A percentile compares a stretch with the other conserved stretches of the same genome.
These are phyloP conservation scores for Frieseomelitta varia DNA, from an alignment of 1,140 invertebrate species.

Conservation along the genomic window DNA sequence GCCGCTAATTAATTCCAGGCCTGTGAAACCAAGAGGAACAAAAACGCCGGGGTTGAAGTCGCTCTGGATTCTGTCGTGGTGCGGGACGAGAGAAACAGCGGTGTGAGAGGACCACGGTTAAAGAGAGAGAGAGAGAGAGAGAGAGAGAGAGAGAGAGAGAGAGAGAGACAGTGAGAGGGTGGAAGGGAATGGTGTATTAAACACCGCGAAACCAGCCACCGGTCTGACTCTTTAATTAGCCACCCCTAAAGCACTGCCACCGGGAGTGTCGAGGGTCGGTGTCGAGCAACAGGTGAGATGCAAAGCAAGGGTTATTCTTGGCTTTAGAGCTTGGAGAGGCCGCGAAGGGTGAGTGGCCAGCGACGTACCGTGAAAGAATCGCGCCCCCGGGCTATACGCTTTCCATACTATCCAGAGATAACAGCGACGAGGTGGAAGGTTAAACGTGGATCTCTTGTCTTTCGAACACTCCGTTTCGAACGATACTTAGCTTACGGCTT, in stretches of 20 bases:
- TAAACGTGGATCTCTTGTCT: neutral
- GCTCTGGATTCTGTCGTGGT: constrained; percentile 40
- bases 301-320: constrained; percentile 81
- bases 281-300: constrained; percentile 81
- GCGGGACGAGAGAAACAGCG: neutral
- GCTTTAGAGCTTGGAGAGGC: constrained; percentile 66
- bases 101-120: constrained; percentile 3
- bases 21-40: constrained; percentile 78
- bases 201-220: constrained; percentile 75
- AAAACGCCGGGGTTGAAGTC: constrained; percentile 49
- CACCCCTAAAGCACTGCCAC: constrained; percentile 57
- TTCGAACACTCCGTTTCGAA: neutral
- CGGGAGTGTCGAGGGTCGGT: constrained; percentile 74
- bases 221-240: constrained; percentile 81
- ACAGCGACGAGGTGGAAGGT: neutral
- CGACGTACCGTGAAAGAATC: constrained; percentile 18
- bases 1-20: constrained; percentile 79
- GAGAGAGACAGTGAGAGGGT: constrained; percentile 21
- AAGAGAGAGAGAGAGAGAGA: neutral
- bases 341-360: constrained; percentile 32
- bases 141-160: constrained; percentile 3
- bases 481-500: no score
- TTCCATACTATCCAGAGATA: neutral
- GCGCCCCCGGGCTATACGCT: constrained; percentile 10
- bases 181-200: constrained; percentile 75